Percentiles rank a stretch among this genome's conserved stretches.
Conservation (phyloP, 2,797 vertebrate species). For the Microcaecilia unicolor region DNA sequence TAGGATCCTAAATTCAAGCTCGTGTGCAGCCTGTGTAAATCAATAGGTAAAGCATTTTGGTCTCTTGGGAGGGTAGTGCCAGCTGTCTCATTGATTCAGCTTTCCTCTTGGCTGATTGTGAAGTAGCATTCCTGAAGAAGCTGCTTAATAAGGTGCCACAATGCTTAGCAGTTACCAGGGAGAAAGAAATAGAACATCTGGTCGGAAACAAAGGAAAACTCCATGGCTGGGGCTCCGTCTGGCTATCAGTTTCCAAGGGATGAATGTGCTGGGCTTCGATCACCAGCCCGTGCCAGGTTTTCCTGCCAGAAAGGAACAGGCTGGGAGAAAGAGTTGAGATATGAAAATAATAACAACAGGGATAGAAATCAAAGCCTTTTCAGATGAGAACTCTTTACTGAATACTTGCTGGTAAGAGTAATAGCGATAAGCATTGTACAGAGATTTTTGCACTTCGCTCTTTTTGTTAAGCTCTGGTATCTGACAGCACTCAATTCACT, state of each 20-base stretch:
- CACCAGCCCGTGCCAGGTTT: conserved; percentile 6
- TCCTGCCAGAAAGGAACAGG: conserved; percentile 1
- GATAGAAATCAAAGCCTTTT: neutral
- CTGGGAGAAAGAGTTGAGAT: neutral
- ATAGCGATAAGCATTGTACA: neutral
- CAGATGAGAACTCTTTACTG: neutral
- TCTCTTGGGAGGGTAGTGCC: conserved; percentile 42
- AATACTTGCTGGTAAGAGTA: neutral
- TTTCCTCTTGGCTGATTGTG: conserved; percentile 40
- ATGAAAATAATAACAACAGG: conserved; percentile 7
- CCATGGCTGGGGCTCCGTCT: conserved; percentile 26
- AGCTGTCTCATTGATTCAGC: conserved; percentile 62
- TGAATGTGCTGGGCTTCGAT: neutral
- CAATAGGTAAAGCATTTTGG: conserved; percentile 49
- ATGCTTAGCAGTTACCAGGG: conserved; percentile 45
- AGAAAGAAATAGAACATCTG: conserved; percentile 61
- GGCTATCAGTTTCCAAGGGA: conserved; percentile 22
- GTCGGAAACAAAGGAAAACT: conserved; percentile 46
- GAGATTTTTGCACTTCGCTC: conserved; percentile 24
- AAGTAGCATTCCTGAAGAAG: conserved; percentile 40
- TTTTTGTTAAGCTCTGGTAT: conserved; percentile 24
- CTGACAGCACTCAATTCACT: conserved; percentile 37
- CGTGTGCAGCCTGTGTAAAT: conserved; percentile 39
- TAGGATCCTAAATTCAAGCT: conserved; percentile 42
- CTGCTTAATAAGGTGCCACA: conserved; percentile 48